phyloP scores from a whole-genome alignment of 1,140 invertebrate genomes.

The Tribolium madens region DNA sequence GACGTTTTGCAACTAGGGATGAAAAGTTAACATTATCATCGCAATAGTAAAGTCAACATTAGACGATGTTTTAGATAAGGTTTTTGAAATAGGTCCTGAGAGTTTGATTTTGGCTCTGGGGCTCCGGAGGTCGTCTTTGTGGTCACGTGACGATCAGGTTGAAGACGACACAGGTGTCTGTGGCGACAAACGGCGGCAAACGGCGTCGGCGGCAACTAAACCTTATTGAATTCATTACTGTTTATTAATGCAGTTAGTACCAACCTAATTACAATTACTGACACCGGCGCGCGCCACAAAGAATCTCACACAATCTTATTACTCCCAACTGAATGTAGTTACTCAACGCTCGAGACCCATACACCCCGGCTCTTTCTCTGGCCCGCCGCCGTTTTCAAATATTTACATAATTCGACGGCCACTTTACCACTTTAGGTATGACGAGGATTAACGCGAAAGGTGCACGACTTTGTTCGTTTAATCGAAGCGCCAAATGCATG shows the following conservation, averaged over 20 bases:
- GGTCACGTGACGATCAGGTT: slow-evolving; percentile 24
- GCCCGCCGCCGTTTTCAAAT: slow-evolving; percentile 40
- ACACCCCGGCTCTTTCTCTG: slow-evolving; percentile 33
- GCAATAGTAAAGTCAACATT: no score
- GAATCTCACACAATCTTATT: slow-evolving; percentile 63
- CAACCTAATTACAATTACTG: slow-evolving; percentile 64
- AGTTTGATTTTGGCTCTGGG: not conserved
- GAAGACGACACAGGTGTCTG: slow-evolving; percentile 40
- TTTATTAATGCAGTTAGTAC: slow-evolving; percentile 64
- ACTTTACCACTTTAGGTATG: slow-evolving; percentile 28
- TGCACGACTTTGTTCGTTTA: not conserved
- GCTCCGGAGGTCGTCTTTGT: not conserved
- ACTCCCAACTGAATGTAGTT: slow-evolving; percentile 57
- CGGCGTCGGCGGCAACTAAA: slow-evolving; percentile 58
- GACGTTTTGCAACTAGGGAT: not conserved
- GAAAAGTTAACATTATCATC: no score
- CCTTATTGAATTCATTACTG: slow-evolving; percentile 64
- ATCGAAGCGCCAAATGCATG: not conserved
- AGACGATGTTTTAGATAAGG: no score
- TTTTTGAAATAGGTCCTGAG: not conserved
- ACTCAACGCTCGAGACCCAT: slow-evolving; percentile 42
- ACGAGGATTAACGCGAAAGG: slow-evolving; percentile 1
- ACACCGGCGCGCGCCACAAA: slow-evolving; percentile 62
- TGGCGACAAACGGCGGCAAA: slow-evolving; percentile 56
- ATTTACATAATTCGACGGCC: slow-evolving; percentile 44